Evolutionary conservation across 2,797 vertebrate genomes (phyloP).

Genomic region (Jordanella pulchra): DNA sequence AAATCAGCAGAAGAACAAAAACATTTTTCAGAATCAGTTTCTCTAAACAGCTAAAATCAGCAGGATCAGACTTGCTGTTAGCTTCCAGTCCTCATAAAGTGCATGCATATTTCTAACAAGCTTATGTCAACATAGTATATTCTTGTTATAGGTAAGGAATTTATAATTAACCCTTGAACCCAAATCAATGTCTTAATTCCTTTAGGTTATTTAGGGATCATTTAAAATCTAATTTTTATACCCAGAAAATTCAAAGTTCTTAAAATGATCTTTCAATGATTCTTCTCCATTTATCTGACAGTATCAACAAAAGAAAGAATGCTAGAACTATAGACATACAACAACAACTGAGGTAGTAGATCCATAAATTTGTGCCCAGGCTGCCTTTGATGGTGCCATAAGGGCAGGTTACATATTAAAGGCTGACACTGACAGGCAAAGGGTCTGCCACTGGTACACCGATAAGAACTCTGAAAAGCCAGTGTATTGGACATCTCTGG

Average conservation of each 20-base stretch:
- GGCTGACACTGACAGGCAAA: conserved; percentile 41
- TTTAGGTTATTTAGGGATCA: too few relatives aligned
- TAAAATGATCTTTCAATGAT: conserved; percentile 16
- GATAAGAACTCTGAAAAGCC: conserved; percentile 48
- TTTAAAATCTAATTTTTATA: conserved; percentile 21
- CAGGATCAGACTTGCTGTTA: background rate
- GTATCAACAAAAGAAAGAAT: conserved; percentile 18
- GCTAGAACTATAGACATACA: conserved; percentile 12
- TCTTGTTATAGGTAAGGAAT: background rate
- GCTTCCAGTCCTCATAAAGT: background rate
- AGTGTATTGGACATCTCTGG: conserved; percentile 28
- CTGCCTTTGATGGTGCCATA: conserved; percentile 38
- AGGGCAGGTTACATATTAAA: conserved; percentile 41
- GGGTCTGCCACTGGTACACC: conserved; percentile 27
- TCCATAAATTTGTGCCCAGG: conserved; percentile 4
- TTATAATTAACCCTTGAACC: background rate
- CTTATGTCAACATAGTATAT: background rate
- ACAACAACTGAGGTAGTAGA: conserved; percentile 22
- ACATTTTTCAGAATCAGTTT: background rate
- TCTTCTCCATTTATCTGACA: background rate
- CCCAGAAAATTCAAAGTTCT: conserved; percentile 6
- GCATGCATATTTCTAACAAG: background rate
- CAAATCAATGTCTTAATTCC: too few relatives aligned
- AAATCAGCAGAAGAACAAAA: background rate
- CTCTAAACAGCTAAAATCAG: background rate